Evolutionary conservation across 2,888 invertebrate species (phyloP).

Genomic region (Hyppa rectilinea): DNA sequence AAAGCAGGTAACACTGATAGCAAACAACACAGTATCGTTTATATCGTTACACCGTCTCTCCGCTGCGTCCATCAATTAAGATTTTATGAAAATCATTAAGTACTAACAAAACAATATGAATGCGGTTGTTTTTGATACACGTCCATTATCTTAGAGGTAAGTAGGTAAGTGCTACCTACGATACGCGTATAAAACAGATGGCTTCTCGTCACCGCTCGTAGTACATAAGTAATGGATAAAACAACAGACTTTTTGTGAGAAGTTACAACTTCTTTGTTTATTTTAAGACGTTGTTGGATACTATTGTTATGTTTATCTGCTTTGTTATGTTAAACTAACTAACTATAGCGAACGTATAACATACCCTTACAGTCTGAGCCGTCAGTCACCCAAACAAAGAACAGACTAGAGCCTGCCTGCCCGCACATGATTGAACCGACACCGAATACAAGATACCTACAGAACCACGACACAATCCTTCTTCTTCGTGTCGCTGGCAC

Average conservation of each 20-base stretch:
- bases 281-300: not conserved
- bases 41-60: not conserved
- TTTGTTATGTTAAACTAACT: not conserved
- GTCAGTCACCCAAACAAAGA: not conserved
- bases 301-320: too few species aligned
- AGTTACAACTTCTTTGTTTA: not conserved
- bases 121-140: slow-evolving; percentile 4
- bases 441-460: not conserved
- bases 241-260: not conserved
- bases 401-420: not conserved
- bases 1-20: not conserved
- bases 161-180: not conserved
- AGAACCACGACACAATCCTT: not conserved
- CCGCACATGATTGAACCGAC: too few species aligned
- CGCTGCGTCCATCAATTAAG: not conserved
- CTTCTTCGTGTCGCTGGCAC: too few species aligned
- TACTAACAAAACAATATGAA: slow-evolving; percentile 9
- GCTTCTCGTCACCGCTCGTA: not conserved
- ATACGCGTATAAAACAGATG: not conserved
- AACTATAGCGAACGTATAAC: not conserved
- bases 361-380: not conserved
- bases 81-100: not conserved
- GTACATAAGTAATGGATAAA: not conserved
- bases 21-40: not conserved
- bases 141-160: slow-evolving; percentile 11